Base-by-base conservation (phyloP, 2,888 invertebrate genomes). In the Mechanitis mazaeus region DNA sequence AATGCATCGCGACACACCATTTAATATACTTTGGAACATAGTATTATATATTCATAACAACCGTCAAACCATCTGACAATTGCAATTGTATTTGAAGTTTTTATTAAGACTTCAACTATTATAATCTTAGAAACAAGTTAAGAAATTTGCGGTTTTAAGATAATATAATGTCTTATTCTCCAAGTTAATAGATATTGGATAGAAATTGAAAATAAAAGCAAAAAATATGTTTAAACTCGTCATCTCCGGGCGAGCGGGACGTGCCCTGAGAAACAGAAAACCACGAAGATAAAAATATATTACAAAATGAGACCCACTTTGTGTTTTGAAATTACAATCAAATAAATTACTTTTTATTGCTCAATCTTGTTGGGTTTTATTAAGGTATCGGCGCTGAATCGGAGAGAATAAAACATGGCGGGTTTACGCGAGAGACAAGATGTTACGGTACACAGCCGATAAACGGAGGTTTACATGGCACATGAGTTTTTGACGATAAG, bases 321-420 rank as follows among this genome's bases (percentile, higher is more conserved):
- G 87, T 90, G 87, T 88, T 89, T 88, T 88, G 87, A 87, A 89
- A 90, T 89, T 88, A 90, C 90, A 89, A 87, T 89, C 88, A 86
- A 87, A 90, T 90, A 90, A 90, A 90, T 90, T 90, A 89, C 87
- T 79, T 89, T 90, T 90, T 90, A 90, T 90, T 90, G 87, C 89
- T 90, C 89, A 90, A 90, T 90, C 88, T 88, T 80, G 89, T 89
- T 89, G 86, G 86, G 79, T 89, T 89, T 89, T 90, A 89, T 89
- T 87, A 88, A 87, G 89, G 90, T 89, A 87, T 85, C 87, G 87
- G 85, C 83, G 80, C 84, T 85, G 84, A 83, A 83, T 81, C 81
- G 77, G 80, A 82, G 82, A 79, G 83, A 80, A 88, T 88, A 85
- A 88, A 87, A 88, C 87, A 89, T 84, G 85, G 85, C 80, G 83